Base-by-base conservation (phyloP, 2,888 invertebrate genomes). In the Panorpa germanica region DNA sequence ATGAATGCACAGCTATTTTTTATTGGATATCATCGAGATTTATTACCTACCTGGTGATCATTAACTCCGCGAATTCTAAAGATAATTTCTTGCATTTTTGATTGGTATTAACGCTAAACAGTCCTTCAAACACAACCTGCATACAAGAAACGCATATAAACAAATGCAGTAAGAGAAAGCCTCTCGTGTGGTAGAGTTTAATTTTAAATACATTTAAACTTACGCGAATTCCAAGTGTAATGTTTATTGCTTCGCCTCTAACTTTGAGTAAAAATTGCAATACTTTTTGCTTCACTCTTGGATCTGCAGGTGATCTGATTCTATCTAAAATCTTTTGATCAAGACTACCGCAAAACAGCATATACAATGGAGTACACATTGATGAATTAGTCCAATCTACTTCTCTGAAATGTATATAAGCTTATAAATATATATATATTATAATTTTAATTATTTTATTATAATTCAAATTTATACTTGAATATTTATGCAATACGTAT, bases 61-160 rank as follows among this genome's bases (percentile, higher is more conserved):
- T 66, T 43, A 81, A 78, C 33, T 75, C 65, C 8, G 82, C 67
- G 53, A 82, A 86, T 50, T 78, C 76, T 9, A 91, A 57, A 1
- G 85, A 77, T 51, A 80, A 59, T 5, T 71, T 71, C 41, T 83
- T 80, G 34, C 91, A 63, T 41, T 83, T 74, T 1, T 73, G 63
- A 53, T 86, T 88, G 1, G 85, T 82, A 42, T 76, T 77, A 4
- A 63, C 64, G 16, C 85, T 86, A 50, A 80, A 86, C 8, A 91
- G 55, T 3, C 83, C 77, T 41, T 88, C 85, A 52, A 88, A 90
- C 30, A 88, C 72, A 21, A 83, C 69, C 77, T 71, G 52, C 23
- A 47, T 44, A 35, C 35, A 32, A 39, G 32, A 30, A 31, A 32
- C 11, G 11, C 12, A 31, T 28, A 17, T 14, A 29, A 31, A 12